A percentile compares a stretch with the other conserved stretches of the same genome.
Conservation (phyloP, 92 coral and sea anemone species). For the Bergia sp. region DNA sequence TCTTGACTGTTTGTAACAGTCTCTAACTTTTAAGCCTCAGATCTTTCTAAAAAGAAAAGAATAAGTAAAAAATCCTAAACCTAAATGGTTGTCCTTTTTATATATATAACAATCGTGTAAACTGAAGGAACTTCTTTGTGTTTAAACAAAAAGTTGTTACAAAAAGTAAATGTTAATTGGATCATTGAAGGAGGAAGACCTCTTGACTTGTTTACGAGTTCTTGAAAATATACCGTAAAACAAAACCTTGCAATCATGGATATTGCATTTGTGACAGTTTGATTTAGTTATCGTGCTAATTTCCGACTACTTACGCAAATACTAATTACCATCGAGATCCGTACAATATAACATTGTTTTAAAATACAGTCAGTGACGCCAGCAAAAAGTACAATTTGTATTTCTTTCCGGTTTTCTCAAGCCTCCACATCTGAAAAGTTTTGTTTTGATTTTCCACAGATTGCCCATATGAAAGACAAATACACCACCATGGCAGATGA, state of each 20-base stretch:
- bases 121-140: too few species aligned
- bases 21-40: too few species aligned
- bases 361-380: not conserved
- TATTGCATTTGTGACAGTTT: not conserved
- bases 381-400: too few species aligned
- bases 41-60: too few species aligned
- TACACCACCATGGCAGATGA: slow-evolving; percentile 79
- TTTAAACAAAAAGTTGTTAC: too few species aligned
- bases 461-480: slow-evolving; percentile 60
- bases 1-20: not conserved
- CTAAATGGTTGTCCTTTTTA: not conserved
- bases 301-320: slow-evolving; percentile 20
- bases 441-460: slow-evolving; percentile 22
- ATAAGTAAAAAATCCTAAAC: not conserved
- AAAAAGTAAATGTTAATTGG: not conserved
- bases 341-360: not conserved
- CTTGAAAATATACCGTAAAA: not conserved
- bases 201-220: not conserved
- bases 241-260: not conserved
- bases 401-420: not conserved
- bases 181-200: not conserved
- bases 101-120: too few species aligned
- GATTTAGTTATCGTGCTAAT: not conserved
- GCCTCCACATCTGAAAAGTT: not conserved
- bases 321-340: not conserved